Evolutionary conservation across 2,797 vertebrate species (phyloP).

Genomic region (Lacerta viridis): DNA sequence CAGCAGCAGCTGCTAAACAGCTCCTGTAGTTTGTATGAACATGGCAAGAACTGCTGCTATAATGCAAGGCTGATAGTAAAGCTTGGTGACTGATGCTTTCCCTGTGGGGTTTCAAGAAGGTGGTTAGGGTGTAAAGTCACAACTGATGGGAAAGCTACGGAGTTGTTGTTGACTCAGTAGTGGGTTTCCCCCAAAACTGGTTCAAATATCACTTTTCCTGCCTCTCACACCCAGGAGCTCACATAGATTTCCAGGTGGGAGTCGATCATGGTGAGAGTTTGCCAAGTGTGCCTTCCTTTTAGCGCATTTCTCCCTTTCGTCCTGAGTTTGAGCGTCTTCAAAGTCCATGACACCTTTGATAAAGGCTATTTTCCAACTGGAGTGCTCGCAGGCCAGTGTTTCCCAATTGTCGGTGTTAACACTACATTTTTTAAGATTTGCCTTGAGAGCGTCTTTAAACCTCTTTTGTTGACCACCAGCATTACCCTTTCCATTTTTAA

Average conservation of each 20-base stretch:
- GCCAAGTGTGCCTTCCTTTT: too few species aligned
- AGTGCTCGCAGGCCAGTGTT: too few species aligned
- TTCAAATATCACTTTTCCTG: neutral
- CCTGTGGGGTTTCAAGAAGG: neutral
- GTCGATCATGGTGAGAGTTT: too few species aligned
- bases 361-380: too few species aligned
- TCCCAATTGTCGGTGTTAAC: too few species aligned
- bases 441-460: too few species aligned
- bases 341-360: too few species aligned
- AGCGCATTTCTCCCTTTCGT: too few species aligned
- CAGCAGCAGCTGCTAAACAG: neutral
- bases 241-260: rapidly evolving
- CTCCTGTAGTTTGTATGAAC: neutral
- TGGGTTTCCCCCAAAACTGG: neutral
- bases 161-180: neutral
- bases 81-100: neutral
- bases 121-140: neutral
- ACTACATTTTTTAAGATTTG: too few species aligned
- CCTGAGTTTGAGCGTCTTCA: too few species aligned
- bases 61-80: neutral
- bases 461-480: too few species aligned
- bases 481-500: too few species aligned
- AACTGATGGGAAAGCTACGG: neutral
- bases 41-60: neutral
- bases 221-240: neutral